Evolutionary conservation across 2,797 vertebrate genomes (phyloP), one percentile per base, ranked within the genome.

Genomic region (Bradypodion ventrale): DNA sequence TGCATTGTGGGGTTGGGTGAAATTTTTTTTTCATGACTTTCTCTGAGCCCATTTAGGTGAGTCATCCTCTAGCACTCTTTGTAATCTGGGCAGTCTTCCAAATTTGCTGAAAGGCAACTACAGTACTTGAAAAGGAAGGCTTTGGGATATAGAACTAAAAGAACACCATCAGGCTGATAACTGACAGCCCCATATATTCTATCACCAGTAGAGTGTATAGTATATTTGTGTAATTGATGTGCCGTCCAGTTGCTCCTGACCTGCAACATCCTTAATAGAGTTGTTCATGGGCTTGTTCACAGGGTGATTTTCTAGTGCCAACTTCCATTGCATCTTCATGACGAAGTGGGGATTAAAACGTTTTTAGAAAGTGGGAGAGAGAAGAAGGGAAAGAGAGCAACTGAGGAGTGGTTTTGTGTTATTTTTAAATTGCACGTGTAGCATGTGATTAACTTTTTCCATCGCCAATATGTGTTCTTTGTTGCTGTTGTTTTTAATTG

Each of bases 81-180:
- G 83, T 78, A 90, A 80, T 88, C 85, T 93, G 89, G 91, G 91
- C 92, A 92, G 87, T 89, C 89, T 95, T 92, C 90, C 92, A 93
- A 91, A 83, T 79, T 46, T 79, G 81, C 83, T 84, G 86, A 91
- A 88, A 89, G 89, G 91, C 90, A 92, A 85, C 83, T 91, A 87
- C n/a, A n/a, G n/a, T n/a, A n/a, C 87, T 65, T 82, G 86, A 68
- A 91, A 93, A 86, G 87, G 88, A 89, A 87, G 89, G 86, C 87
- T 90, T 87, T 93, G 89, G 91, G 83, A 91, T 89, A 84, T 62
- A 87, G 86, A 89, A 87, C 82, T 89, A 87, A 92, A 56, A 94
- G 86, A 88, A 91, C 77, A 83, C 83, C 83, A 88, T 91, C 78
- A 76, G 83, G 35, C 87, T 87, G 74, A 69, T 87, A 89, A 90